Conservation (phyloP, 2,113 vertebrate species). For the Pluvialis apricaria region DNA sequence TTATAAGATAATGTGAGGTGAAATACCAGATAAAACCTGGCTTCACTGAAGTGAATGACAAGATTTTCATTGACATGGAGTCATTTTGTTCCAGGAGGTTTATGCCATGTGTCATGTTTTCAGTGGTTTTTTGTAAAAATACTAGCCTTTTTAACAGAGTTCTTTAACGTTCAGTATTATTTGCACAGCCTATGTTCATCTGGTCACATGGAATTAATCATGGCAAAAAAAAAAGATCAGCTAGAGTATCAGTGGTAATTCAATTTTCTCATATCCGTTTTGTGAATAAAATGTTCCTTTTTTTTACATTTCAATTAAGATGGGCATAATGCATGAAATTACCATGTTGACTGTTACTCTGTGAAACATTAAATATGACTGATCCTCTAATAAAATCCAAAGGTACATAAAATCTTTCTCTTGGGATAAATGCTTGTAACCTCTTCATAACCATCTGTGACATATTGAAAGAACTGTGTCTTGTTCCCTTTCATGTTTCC, state of each 20-base stretch:
- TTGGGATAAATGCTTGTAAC: not conserved
- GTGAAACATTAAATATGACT: not conserved
- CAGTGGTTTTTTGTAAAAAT: not conserved
- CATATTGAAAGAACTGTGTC: not conserved
- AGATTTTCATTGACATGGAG: not conserved
- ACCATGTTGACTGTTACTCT: not conserved
- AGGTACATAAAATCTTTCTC: not conserved
- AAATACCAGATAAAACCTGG: conserved; percentile 35
- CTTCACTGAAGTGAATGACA: not conserved
- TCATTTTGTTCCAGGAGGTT: not conserved
- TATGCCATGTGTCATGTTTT: not conserved
- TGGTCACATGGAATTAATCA: not conserved
- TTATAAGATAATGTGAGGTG: conserved; percentile 44
- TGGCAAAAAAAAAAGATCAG: not conserved
- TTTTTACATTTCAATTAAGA: not conserved
- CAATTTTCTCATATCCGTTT: not conserved
- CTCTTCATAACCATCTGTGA: not conserved
- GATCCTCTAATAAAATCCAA: not conserved
- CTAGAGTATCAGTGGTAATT: not conserved
- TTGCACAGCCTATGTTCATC: not conserved
- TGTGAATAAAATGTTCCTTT: not conserved
- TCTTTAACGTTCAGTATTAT: not conserved
- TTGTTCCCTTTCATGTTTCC: not conserved
- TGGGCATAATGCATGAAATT: not conserved
- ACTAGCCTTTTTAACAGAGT: not conserved